A percentile compares a stretch with the other conserved stretches of the same genome.
phyloP scores from a whole-genome alignment of 2,113 vertebrate genomes.

The Ramphastos sulfuratus region DNA sequence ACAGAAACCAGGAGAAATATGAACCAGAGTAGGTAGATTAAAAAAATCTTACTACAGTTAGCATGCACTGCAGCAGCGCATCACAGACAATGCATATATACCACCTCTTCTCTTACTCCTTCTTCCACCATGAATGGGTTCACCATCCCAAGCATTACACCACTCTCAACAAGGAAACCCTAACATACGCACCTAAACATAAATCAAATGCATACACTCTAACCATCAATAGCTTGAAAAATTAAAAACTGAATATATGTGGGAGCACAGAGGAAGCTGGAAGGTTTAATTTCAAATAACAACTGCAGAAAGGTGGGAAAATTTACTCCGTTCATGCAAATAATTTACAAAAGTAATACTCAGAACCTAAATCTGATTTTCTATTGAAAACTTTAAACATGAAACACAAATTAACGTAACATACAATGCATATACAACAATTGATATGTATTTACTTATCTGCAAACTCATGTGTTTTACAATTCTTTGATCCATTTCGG shows the following conservation, averaged over 20 bases:
- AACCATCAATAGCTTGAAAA: not conserved
- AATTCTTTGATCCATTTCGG: not conserved
- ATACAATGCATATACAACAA: not conserved
- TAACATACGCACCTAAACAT: not conserved
- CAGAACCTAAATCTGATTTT: not conserved
- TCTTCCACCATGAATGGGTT: not conserved
- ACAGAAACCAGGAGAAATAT: not conserved
- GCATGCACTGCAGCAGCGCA: not conserved
- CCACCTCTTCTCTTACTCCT: not conserved
- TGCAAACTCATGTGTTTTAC: not conserved
- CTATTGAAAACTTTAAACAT: not conserved
- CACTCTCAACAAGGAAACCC: not conserved
- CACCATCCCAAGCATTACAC: not conserved
- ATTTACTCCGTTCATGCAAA: not conserved
- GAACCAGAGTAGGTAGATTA: not conserved
- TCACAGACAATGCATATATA: not conserved
- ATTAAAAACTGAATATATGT: not conserved
- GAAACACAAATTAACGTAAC: not conserved
- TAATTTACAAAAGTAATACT: not conserved
- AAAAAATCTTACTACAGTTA: constrained; percentile 2
- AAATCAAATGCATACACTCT: not conserved
- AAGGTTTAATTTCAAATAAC: not conserved
- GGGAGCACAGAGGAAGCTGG: not conserved
- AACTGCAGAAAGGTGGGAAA: not conserved
- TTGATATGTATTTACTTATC: not conserved